Conservation (phyloP, 1,140 invertebrate species). For the Akabosia matsudoensis region DNA sequence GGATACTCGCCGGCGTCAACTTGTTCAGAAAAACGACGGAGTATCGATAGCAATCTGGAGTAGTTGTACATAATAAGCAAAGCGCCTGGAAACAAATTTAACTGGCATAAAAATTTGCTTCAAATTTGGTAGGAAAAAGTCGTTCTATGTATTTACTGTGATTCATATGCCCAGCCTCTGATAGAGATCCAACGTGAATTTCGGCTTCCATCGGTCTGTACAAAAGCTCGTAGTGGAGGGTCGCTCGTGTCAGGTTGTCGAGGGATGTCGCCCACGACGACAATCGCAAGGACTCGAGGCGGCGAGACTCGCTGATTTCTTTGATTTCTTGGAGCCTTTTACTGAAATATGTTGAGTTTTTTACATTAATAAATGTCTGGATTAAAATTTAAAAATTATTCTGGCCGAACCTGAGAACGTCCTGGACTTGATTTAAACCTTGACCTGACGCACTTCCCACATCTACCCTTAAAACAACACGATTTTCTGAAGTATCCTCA, state of each 20-base stretch:
- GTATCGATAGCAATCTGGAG: not conserved
- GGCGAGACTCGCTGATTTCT: not conserved
- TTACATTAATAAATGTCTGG: not conserved
- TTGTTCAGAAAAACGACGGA: not conserved
- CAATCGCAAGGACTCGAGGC: not conserved
- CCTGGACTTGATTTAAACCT: not conserved
- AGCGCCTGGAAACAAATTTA: not conserved
- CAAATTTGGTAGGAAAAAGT: not conserved
- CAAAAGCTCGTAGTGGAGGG: not conserved
- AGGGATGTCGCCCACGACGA: not conserved
- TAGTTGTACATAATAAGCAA: constrained; percentile 5
- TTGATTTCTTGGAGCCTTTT: not conserved
- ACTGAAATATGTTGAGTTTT: not conserved
- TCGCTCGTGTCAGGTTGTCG: not conserved
- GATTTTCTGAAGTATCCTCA: not conserved
- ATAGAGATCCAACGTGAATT: not conserved
- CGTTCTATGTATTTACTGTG: not conserved
- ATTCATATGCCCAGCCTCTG: not conserved
- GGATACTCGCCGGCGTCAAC: not conserved
- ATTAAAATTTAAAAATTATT: not conserved
- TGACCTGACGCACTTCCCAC: not conserved
- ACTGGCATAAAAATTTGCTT: not conserved
- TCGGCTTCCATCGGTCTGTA: not conserved
- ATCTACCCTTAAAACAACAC: not conserved
- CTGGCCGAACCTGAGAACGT: not conserved